These are phyloP conservation scores for Brenthis daphne DNA, from an alignment of 2,888 invertebrate genomes.

Conservation along the genomic window DNA sequence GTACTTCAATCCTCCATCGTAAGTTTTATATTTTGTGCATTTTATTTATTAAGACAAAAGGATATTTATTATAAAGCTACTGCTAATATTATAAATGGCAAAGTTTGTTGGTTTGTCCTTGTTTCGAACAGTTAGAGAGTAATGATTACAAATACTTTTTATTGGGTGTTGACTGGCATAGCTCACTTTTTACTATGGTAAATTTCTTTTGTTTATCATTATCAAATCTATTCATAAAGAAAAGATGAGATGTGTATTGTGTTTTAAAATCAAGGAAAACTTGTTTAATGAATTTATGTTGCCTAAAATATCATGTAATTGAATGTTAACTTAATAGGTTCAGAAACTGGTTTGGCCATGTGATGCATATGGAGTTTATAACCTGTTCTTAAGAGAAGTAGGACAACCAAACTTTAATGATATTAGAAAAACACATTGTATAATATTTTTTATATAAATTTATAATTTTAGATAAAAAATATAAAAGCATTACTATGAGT, in stretches of 20 bases:
- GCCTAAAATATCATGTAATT: neutral
- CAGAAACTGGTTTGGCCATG: slow-evolving; percentile 6
- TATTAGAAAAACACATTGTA: too few relatives aligned
- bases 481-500: too few relatives aligned
- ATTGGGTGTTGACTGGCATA: neutral
- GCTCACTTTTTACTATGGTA: neutral
- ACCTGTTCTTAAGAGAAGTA: slow-evolving; percentile 4
- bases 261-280: slow-evolving; percentile 12
- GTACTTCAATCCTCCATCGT: slow-evolving; percentile 67
- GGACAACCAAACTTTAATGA: neutral
- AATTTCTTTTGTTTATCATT: too few relatives aligned
- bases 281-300: slow-evolving; percentile 15
- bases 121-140: too few relatives aligned
- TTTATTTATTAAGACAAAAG: neutral
- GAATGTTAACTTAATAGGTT: neutral
- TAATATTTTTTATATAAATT: too few relatives aligned
- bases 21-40: slow-evolving; percentile 47
- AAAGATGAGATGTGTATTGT: too few relatives aligned
- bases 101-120: neutral
- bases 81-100: too few relatives aligned
- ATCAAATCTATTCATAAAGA: too few relatives aligned
- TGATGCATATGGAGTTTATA: slow-evolving; percentile 2
- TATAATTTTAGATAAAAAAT: too few relatives aligned
- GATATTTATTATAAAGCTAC: too few relatives aligned
- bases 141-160: too few relatives aligned